Percentiles rank a stretch among this genome's conserved stretches.
These are phyloP conservation scores for Gymnoscopelus braueri DNA, from an alignment of 2,797 vertebrate species.

Conservation along the genomic window DNA sequence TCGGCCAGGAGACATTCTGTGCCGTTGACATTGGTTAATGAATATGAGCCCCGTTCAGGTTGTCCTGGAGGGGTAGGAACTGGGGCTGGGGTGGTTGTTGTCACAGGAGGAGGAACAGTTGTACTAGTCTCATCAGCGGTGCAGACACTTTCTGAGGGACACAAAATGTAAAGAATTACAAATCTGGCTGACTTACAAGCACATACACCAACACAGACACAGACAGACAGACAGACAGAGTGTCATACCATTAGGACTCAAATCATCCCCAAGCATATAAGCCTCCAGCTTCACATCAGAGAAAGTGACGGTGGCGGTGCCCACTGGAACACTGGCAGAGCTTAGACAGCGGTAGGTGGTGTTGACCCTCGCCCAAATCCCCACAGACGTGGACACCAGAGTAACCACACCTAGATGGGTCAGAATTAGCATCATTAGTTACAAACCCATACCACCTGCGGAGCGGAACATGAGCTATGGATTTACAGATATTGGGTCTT, in stretches of 20 bases:
- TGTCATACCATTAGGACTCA: conserved; percentile 84
- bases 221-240: not conserved
- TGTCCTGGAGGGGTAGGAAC: conserved; percentile 56
- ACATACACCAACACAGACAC: not conserved
- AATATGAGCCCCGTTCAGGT: conserved; percentile 80
- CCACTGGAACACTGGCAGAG: conserved; percentile 61
- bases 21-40: conserved; percentile 70
- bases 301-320: conserved; percentile 76
- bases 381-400: conserved; percentile 53
- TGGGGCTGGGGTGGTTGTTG: conserved; percentile 49
- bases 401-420: conserved; percentile 64
- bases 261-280: conserved; percentile 80
- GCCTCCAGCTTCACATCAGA: conserved; percentile 85
- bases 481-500: not conserved
- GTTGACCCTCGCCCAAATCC: conserved; percentile 82
- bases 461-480: not conserved
- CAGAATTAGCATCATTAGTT: not conserved
- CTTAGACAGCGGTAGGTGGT: conserved; percentile 86
- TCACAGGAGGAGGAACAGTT: conserved; percentile 51
- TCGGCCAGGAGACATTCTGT: conserved; percentile 77
- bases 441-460: not conserved
- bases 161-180: not conserved
- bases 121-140: conserved; percentile 74
- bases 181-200: not conserved
- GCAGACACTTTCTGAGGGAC: conserved; percentile 84